Percentiles rank a stretch among this genome's conserved stretches.
Conservation (phyloP, 2,888 invertebrate species). For the Alcis repandata region DNA sequence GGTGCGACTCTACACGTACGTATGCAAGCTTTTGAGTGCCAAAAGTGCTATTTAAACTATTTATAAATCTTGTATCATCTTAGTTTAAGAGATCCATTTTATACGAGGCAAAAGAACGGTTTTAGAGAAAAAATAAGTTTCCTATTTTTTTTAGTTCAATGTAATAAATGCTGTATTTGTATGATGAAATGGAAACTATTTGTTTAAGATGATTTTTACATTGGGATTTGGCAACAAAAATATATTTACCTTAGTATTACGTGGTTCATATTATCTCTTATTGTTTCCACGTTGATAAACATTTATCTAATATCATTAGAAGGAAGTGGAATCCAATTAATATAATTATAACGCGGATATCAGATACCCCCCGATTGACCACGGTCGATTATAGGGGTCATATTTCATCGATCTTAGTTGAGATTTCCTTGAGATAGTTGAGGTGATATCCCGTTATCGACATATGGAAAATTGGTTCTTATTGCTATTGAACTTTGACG, state of each 20-base stretch:
- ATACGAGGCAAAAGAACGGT: not conserved
- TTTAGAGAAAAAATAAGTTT: too few relatives aligned
- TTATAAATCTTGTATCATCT: conserved; percentile 1
- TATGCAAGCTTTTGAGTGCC: conserved; percentile 54
- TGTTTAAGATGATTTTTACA: not conserved
- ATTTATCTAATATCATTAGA: conserved; percentile 32
- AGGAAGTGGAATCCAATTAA: conserved; percentile 50
- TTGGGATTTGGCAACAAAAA: conserved; percentile 20
- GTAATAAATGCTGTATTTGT: too few relatives aligned
- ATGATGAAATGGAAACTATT: too few relatives aligned
- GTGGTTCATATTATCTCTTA: conserved; percentile 28
- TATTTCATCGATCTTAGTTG: conserved; percentile 41
- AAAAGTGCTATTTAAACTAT: conserved; percentile 36
- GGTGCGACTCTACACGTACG: conserved; percentile 64
- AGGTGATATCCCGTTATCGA: conserved; percentile 19
- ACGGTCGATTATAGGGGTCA: conserved; percentile 49
- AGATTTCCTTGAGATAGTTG: conserved; percentile 31
- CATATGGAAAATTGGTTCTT: conserved; percentile 23
- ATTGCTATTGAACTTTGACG: not conserved
- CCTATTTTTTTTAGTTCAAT: too few relatives aligned
- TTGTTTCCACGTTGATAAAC: conserved; percentile 33
- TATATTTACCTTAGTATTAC: not conserved
- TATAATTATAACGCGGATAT: conserved; percentile 45
- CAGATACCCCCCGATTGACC: conserved; percentile 54
- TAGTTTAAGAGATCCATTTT: not conserved